Percentiles rank a stretch among this genome's conserved stretches.
Conservation (phyloP, 2,888 invertebrate species). For the Lasioglossum oenotherae region DNA sequence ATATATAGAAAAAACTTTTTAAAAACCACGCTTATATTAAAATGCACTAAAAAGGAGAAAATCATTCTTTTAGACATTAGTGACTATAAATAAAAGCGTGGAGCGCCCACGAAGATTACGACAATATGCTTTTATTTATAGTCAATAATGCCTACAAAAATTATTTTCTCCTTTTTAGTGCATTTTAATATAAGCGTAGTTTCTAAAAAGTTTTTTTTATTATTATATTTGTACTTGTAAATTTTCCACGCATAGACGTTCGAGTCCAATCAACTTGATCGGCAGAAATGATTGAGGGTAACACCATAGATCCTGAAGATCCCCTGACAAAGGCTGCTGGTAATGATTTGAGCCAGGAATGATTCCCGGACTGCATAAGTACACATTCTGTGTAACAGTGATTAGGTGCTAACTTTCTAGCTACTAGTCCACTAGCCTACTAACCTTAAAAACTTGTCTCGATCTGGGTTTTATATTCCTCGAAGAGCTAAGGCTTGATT, state of each 20-base stretch:
- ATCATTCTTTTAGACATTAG: too few relatives aligned
- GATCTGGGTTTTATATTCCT: constrained; percentile 1
- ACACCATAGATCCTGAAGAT: neutral
- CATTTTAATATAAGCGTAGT: too few relatives aligned
- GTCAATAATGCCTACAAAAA: too few relatives aligned
- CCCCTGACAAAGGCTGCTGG: neutral
- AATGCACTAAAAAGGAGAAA: too few relatives aligned
- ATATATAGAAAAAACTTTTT: too few relatives aligned
- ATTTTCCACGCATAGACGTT: neutral
- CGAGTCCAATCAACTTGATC: neutral
- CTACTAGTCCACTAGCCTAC: constrained; percentile 3
- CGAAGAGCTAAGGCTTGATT: neutral
- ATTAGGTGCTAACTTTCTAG: neutral
- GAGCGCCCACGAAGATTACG: too few relatives aligned
- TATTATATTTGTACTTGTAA: neutral
- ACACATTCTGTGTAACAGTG: neutral
- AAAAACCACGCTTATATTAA: too few relatives aligned
- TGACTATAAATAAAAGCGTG: too few relatives aligned
- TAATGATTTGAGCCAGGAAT: neutral
- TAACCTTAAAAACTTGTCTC: constrained; percentile 8
- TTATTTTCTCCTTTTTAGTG: too few relatives aligned
- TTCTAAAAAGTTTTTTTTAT: neutral
- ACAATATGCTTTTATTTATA: too few relatives aligned
- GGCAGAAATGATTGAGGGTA: neutral
- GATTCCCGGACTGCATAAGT: neutral